Conservation (phyloP, 2,888 invertebrate genomes). For the Hermaeophaga mercurialis region DNA sequence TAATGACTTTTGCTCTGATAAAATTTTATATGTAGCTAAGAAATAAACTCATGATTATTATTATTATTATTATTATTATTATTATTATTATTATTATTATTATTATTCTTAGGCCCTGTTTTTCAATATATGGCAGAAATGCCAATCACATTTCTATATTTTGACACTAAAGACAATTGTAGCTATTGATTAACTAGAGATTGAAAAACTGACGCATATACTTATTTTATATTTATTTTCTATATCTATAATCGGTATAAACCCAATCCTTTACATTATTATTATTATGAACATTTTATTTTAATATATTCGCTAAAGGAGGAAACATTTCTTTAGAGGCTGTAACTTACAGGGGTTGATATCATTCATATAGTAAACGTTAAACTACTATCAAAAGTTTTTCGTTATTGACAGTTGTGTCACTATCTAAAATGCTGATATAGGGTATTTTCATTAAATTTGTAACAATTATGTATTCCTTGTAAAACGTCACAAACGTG, state of each 20-base stretch:
- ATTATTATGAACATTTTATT: constrained; percentile 4
- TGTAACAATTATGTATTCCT: constrained; percentile 20
- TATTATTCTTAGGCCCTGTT: too few species aligned
- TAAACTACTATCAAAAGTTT: constrained; percentile 6
- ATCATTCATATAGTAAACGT: constrained; percentile 8
- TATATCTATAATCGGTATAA: background rate
- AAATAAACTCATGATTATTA: too few species aligned
- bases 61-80: too few species aligned
- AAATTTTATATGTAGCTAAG: too few species aligned
- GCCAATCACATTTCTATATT: too few species aligned
- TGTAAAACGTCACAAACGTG: constrained; percentile 6
- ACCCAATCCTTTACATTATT: background rate
- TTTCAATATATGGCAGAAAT: too few species aligned
- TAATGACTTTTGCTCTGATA: too few species aligned
- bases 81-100: too few species aligned
- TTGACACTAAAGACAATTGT: too few species aligned
- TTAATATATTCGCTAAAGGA: constrained; percentile 6
- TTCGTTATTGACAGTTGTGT: constrained; percentile 9
- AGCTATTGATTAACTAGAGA: too few species aligned
- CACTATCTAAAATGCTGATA: constrained; percentile 27
- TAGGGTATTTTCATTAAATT: constrained; percentile 24
- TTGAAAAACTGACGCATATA: too few species aligned
- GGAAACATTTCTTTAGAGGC: constrained; percentile 8
- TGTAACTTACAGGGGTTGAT: constrained; percentile 9
- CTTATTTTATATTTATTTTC: too few species aligned